Percentiles rank a stretch among this genome's conserved stretches.
phyloP scores from a whole-genome alignment of 2,797 vertebrate species.

The Pygocentrus nattereri region DNA sequence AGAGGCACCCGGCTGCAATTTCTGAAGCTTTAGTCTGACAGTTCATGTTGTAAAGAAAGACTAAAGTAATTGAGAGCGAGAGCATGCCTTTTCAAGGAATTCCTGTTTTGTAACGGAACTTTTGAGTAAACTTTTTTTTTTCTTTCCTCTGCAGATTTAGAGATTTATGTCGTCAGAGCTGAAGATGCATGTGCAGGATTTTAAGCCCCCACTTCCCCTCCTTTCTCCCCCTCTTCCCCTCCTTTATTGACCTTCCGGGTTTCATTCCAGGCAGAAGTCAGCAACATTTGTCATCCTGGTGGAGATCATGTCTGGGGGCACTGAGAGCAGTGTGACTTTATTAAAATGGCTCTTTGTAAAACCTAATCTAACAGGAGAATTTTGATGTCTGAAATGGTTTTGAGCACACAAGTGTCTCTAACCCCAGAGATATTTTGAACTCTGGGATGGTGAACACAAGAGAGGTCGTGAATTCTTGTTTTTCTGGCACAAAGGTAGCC shows the following conservation, averaged over 20 bases:
- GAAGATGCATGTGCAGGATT: conserved; percentile 53
- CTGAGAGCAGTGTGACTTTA: conserved; percentile 72
- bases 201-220: conserved; percentile 21
- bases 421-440: conserved; percentile 63
- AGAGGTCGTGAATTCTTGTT: conserved; percentile 60
- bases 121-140: conserved; percentile 41
- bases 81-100: conserved; percentile 72
- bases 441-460: conserved; percentile 39
- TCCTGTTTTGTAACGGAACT: conserved; percentile 68
- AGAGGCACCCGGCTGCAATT: conserved; percentile 67
- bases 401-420: conserved; percentile 50
- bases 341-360: conserved; percentile 81
- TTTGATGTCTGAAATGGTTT: conserved; percentile 62
- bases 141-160: conserved; percentile 78
- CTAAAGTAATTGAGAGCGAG: conserved; percentile 75
- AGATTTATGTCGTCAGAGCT: conserved; percentile 76
- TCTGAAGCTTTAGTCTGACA: conserved; percentile 69
- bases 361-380: conserved; percentile 68
- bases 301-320: conserved; percentile 74
- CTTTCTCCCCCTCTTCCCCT: conserved; percentile 33
- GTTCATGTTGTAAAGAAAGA: conserved; percentile 70
- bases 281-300: conserved; percentile 82
- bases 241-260: conserved; percentile 78
- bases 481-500: conserved; percentile 57
- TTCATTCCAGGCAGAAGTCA: conserved; percentile 79